Evolutionary conservation across 2,797 vertebrate genomes (phyloP).

Genomic region (Potorous gilbertii): DNA sequence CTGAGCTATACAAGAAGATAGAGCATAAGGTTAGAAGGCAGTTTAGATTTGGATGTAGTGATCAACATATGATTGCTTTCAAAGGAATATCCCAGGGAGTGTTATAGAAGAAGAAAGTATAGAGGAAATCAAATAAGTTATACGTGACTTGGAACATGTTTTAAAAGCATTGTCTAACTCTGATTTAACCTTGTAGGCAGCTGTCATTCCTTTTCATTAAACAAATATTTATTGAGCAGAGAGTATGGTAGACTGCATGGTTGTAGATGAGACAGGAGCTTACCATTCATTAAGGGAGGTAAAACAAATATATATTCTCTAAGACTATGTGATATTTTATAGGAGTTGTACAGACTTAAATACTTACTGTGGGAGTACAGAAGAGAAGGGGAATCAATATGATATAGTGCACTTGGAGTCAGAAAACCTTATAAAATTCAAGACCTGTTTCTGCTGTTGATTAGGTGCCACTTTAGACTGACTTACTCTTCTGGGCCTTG

Average conservation of each 20-base stretch:
- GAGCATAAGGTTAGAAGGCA: constrained; percentile 37
- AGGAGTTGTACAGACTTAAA: background rate
- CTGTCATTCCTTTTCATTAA: constrained; percentile 25
- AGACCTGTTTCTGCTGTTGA: background rate
- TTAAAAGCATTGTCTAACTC: background rate
- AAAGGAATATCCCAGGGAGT: constrained; percentile 55
- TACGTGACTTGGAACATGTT: constrained; percentile 30
- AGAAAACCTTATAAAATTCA: background rate
- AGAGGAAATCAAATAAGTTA: constrained; percentile 40
- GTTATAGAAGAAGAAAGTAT: constrained; percentile 56
- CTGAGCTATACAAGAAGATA: constrained; percentile 29
- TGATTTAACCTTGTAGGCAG: background rate
- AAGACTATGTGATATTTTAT: background rate
- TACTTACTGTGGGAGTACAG: background rate
- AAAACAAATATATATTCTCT: constrained; percentile 2
- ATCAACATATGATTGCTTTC: constrained; percentile 30
- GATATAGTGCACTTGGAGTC: background rate
- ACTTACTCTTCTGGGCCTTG: background rate
- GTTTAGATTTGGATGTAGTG: constrained; percentile 24
- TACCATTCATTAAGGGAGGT: constrained; percentile 25
- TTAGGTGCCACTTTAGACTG: background rate
- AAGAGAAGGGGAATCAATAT: background rate
- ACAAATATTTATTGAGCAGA: background rate
- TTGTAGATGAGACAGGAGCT: constrained; percentile 7
- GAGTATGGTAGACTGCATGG: background rate